Evolutionary conservation across 2,113 vertebrate genomes (phyloP).

Genomic region (Orthonyx spaldingii): DNA sequence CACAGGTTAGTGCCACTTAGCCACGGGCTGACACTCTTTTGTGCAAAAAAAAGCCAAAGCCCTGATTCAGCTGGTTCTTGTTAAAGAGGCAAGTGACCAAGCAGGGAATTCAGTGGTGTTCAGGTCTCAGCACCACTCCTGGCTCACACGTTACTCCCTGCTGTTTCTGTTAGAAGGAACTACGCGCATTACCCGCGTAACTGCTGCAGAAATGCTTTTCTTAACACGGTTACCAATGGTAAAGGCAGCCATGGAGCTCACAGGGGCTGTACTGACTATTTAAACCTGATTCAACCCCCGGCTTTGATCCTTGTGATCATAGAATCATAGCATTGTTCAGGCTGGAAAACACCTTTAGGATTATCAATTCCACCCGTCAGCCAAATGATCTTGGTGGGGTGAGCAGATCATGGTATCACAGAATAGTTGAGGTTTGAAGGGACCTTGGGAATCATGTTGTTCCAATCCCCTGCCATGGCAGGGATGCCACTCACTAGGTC

Average conservation of each 20-base stretch:
- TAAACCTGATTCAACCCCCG: neutral
- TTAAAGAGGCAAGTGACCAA: neutral
- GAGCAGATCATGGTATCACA: neutral
- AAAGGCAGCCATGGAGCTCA: neutral
- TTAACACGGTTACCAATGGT: neutral
- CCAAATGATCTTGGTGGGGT: neutral
- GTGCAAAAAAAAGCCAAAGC: neutral
- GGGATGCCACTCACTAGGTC: neutral
- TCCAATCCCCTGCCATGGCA: neutral
- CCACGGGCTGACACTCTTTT: neutral
- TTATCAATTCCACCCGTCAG: neutral
- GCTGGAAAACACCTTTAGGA: neutral
- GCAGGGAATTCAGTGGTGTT: neutral
- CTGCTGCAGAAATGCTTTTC: neutral
- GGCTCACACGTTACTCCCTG: neutral
- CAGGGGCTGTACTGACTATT: neutral
- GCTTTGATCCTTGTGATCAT: neutral
- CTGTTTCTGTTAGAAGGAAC: neutral
- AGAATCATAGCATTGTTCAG: neutral
- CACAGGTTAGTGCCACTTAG: conserved; percentile 74
- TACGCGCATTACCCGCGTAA: fast-evolving
- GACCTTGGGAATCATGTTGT: neutral
- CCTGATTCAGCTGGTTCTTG: neutral
- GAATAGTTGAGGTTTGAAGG: neutral
- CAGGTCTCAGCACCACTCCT: neutral